These are phyloP conservation scores for Hassar affinis DNA, from an alignment of 2,113 vertebrate genomes.

Conservation along the genomic window DNA sequence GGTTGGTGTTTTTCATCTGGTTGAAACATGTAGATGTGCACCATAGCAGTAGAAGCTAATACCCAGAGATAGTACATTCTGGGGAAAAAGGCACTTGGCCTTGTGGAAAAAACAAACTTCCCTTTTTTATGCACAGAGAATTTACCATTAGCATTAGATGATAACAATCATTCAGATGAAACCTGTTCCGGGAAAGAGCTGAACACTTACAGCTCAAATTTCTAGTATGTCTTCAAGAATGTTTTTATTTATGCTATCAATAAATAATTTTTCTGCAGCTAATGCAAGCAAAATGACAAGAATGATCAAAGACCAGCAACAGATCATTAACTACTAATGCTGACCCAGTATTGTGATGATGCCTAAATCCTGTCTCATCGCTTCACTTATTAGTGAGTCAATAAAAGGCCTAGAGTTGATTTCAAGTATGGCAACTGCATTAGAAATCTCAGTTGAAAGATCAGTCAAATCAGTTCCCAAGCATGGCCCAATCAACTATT, in stretches of 20 bases:
- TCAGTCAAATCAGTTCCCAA: no score
- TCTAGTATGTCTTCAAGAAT: not conserved
- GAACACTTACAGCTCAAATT: not conserved
- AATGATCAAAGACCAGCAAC: not conserved
- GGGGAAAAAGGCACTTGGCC: not conserved
- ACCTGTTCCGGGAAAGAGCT: not conserved
- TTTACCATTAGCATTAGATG: not conserved
- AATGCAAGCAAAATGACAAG: not conserved
- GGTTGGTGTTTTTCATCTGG: not conserved
- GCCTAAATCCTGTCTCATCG: not conserved
- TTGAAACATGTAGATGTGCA: not conserved
- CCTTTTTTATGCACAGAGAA: not conserved
- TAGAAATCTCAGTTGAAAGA: no score
- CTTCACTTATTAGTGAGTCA: no score
- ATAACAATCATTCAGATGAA: not conserved
- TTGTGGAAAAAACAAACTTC: not conserved
- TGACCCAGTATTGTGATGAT: not conserved
- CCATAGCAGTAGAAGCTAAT: not conserved
- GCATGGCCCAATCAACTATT: no score
- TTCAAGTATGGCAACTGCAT: no score
- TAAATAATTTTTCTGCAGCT: not conserved
- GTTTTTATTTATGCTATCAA: not conserved
- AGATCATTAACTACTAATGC: not conserved
- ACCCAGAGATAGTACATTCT: not conserved
- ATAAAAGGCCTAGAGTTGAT: no score